These are phyloP conservation scores for Lacerta viridis DNA, from an alignment of 2,797 vertebrate genomes.

Conservation along the genomic window DNA sequence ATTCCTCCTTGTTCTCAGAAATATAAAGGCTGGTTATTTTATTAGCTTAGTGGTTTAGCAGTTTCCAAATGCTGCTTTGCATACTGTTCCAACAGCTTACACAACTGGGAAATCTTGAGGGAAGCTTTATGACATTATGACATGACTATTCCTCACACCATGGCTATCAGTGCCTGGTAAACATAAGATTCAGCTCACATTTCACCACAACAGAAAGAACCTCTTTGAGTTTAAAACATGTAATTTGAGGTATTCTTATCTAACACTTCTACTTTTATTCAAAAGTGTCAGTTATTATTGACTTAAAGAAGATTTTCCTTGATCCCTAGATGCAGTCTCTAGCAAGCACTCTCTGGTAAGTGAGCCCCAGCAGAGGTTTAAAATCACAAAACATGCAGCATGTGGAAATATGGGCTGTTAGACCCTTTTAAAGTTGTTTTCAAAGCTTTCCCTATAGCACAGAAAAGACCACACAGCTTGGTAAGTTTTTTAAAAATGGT, in stretches of 20 bases:
- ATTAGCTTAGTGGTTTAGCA: neutral
- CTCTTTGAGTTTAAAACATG: neutral
- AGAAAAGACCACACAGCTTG: too few relatives aligned
- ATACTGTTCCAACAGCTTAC: neutral
- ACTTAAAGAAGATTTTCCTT: too few relatives aligned
- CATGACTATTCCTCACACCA: neutral
- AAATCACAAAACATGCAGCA: too few relatives aligned
- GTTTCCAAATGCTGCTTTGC: neutral
- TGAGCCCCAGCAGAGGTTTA: too few relatives aligned
- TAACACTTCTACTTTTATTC: neutral
- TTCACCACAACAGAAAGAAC: neutral
- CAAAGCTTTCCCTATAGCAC: too few relatives aligned
- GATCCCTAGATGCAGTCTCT: too few relatives aligned
- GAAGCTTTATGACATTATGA: neutral
- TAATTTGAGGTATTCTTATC: neutral
- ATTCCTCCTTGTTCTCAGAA: neutral
- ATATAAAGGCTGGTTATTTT: neutral
- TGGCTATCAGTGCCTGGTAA: neutral
- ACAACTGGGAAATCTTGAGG: neutral
- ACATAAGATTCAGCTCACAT: neutral
- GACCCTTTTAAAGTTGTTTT: too few relatives aligned
- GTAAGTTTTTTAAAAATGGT: too few relatives aligned
- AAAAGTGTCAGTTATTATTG: too few relatives aligned
- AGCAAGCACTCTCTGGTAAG: too few relatives aligned
- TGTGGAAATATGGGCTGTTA: too few relatives aligned